Evolutionary conservation across 2,888 invertebrate genomes (phyloP).

Genomic region (Erebia epiphron): DNA sequence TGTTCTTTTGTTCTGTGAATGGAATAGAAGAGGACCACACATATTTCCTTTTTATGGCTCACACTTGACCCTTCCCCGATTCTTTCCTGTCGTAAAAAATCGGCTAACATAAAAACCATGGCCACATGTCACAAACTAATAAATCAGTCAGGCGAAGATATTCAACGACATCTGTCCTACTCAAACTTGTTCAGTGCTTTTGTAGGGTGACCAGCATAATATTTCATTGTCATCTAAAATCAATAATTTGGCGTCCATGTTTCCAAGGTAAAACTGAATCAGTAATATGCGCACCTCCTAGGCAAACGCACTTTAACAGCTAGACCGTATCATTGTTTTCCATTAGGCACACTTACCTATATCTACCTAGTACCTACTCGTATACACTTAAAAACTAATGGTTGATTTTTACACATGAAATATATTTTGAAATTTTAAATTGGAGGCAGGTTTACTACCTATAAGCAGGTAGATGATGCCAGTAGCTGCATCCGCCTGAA

Average conservation of each 20-base stretch:
- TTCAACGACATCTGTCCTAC: conserved; percentile 62
- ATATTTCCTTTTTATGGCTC: conserved; percentile 21
- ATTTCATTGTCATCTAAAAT: neutral
- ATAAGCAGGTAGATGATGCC: too few relatives aligned
- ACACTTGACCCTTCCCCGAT: conserved; percentile 38
- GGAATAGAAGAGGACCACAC: conserved; percentile 45
- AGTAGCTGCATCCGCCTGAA: too few relatives aligned
- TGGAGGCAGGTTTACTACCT: too few relatives aligned
- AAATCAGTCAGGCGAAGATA: conserved; percentile 59
- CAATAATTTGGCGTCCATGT: neutral
- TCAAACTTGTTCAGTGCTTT: conserved; percentile 15
- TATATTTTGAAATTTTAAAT: too few relatives aligned
- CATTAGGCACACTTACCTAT: too few relatives aligned
- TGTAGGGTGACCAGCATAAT: conserved; percentile 11
- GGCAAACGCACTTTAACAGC: too few relatives aligned
- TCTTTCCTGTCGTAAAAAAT: conserved; percentile 52
- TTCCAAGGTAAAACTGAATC: too few relatives aligned
- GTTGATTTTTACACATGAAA: too few relatives aligned
- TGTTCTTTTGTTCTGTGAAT: neutral
- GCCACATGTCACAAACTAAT: conserved; percentile 50
- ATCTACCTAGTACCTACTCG: too few relatives aligned
- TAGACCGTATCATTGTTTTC: too few relatives aligned
- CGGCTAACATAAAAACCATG: conserved; percentile 48
- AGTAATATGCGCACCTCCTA: too few relatives aligned
- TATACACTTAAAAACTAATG: too few relatives aligned